Evolutionary conservation across 2,888 invertebrate genomes (phyloP), one percentile per base, ranked within the genome.

Genomic region (Cetonia aurata): DNA sequence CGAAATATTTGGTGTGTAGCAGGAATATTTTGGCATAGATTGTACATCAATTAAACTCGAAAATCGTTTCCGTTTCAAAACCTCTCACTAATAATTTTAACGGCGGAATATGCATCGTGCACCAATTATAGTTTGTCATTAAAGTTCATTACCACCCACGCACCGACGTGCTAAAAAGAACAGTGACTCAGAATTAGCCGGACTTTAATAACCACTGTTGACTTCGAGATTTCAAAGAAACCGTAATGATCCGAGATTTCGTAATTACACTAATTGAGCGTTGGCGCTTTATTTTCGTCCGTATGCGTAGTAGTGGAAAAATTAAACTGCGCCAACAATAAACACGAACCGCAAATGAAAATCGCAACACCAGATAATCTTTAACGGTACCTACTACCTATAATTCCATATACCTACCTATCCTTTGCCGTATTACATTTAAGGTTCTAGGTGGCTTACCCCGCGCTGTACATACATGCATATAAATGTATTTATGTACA

Each of bases 241-340:
- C 44, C 42, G 59, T 59, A 59, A 59, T 59, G 37, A 41, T 42
- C 59, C 8, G 44, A 12, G 59, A 59, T 59, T 59, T 59, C 9
- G 59, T 44, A 59, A 59, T 59, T 59, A 59, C 42, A 37, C n/a
- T 44, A 42, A 44, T 44, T 42, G 42, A 25, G 25, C 1, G 12
- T 17, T 10, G 42, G n/a, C 17, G 42, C 25, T 44, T 44, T 42
- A 44, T 31, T 25, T 53, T 31, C 31, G 25, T 19, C 6, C 6
- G 31, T 19, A 10, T 12, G 6, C 3, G 25, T 10, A 31, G 53
- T 25, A 25, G 25, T 25, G 25, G 25, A 25, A n/a, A 53, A 31
- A 53, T 53, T 8, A 53, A 53, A 53, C 31, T 53, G 31, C 53
- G n/a, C 31, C 31, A 12, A 19, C 53, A 31, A 53, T 31, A 53